Evolutionary conservation across 1,140 invertebrate genomes (phyloP), one percentile per base, ranked within the genome.

Genomic region (Xylocopa sonorina): DNA sequence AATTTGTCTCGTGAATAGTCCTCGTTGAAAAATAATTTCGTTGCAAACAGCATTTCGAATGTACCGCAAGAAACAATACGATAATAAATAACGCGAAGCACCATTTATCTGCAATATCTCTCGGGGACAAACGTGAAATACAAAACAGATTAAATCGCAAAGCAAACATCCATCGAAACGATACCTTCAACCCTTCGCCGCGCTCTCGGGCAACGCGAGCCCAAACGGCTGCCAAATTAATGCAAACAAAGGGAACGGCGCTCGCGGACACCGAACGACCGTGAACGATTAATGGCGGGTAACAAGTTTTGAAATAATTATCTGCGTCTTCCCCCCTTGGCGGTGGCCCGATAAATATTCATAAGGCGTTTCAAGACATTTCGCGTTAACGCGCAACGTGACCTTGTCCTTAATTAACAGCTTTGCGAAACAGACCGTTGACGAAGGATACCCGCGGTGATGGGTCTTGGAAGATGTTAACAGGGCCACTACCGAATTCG

Each of bases 371-470:
- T 77, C 72, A 68, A 83, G 83, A 80, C 77, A 83, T 85, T 80
- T 77, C 50, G 69, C 50, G 74, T 67, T 84, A 83, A 83, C 66
- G 72, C 46, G 80, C 55, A 41, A 84, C 81, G 81, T 72, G 68
- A 77, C 69, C 83, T 74, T 83, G 81, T 73, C 48, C 81, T 85
- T 85, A 85, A 85, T 85, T 83, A 85, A 85, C 81, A 80, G 71
- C 57, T 83, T 80, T 58, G 62, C 58, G 58, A 80, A 83, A 85
- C 71, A 57, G 72, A 72, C 46, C 75, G 83, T 79, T 80, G 80
- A 82, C 69, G 43, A 32, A 58, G 57, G 55, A 18, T 75, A 64
- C 48, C 64, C 34, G 34, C n/a, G 32, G 69, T 7, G 9, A n/a
- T n/a, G n/a, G n/a, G n/a, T n/a, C n/a, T n/a, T n/a, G n/a, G n/a